These are phyloP conservation scores for Syngnathus floridae DNA, from an alignment of 2,113 vertebrate species.

Conservation along the genomic window DNA sequence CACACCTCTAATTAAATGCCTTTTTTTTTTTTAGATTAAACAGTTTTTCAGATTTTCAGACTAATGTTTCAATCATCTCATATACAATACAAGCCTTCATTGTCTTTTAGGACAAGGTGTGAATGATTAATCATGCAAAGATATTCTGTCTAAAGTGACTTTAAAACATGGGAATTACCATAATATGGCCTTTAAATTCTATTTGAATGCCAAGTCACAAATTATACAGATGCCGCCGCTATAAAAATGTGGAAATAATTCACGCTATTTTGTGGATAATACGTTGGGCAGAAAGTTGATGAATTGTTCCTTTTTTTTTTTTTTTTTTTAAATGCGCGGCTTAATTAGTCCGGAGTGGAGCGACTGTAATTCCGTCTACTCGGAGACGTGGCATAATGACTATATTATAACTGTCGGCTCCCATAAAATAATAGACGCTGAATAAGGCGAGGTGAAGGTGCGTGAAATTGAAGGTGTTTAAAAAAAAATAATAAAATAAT, in stretches of 20 bases:
- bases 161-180: neutral
- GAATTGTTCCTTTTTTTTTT: constrained; percentile 18
- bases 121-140: neutral
- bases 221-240: neutral
- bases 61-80: too few relatives aligned
- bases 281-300: constrained; percentile 24
- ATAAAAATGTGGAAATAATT: constrained; percentile 15
- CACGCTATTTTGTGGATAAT: constrained; percentile 13
- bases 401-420: constrained; percentile 20
- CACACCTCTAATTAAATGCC: too few relatives aligned
- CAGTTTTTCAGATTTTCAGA: too few relatives aligned
- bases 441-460: neutral
- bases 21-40: too few relatives aligned
- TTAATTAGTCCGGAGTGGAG: constrained; percentile 31
- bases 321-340: constrained; percentile 19
- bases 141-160: neutral
- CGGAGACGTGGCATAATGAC: constrained; percentile 18
- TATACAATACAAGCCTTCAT: too few relatives aligned
- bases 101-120: neutral
- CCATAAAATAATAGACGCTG: constrained; percentile 7
- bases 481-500: neutral
- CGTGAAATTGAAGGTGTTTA: neutral
- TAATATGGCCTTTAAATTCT: neutral
- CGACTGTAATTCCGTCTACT: constrained; percentile 17
- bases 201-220: neutral